Conservation (phyloP, 2,888 invertebrate genomes). For the Tipula helvola region DNA sequence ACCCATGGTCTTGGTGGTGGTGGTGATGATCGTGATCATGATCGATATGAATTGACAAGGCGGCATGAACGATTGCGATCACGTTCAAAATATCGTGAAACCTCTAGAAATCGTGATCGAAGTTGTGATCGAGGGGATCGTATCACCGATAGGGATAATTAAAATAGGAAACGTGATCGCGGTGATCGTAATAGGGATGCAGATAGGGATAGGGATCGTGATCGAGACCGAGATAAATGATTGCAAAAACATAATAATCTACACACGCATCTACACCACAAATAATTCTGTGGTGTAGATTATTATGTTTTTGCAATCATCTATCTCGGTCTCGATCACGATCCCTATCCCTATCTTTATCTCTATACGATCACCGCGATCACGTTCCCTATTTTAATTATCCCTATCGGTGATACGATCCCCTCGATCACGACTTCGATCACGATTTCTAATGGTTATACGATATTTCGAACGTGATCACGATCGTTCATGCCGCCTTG, state of each 20-base stretch:
- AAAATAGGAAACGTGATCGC: not conserved
- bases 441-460: not conserved
- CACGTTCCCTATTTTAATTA: slow-evolving; percentile 10
- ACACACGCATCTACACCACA: too few species aligned
- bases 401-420: slow-evolving; percentile 18
- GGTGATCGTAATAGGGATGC: slow-evolving; percentile 13
- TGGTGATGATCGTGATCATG: not conserved
- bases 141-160: slow-evolving; percentile 15
- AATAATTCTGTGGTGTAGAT: too few species aligned
- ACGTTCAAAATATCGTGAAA: not conserved
- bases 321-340: slow-evolving; percentile 13
- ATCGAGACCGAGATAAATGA: slow-evolving; percentile 13
- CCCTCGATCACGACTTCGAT: slow-evolving; percentile 13
- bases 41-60: not conserved
- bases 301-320: too few species aligned
- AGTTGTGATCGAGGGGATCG: slow-evolving; percentile 18
- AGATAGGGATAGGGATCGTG: slow-evolving; percentile 16
- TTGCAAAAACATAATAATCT: too few species aligned
- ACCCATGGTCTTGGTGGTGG: not conserved
- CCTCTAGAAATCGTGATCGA: not conserved
- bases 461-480: not conserved
- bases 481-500: not conserved
- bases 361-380: slow-evolving; percentile 8
- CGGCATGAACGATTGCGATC: not conserved
- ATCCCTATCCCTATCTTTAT: slow-evolving; percentile 17